A percentile compares a stretch with the other conserved stretches of the same genome.
Evolutionary conservation across 2,888 invertebrate species (phyloP).

Genomic region (Cheilosia vulpina): DNA sequence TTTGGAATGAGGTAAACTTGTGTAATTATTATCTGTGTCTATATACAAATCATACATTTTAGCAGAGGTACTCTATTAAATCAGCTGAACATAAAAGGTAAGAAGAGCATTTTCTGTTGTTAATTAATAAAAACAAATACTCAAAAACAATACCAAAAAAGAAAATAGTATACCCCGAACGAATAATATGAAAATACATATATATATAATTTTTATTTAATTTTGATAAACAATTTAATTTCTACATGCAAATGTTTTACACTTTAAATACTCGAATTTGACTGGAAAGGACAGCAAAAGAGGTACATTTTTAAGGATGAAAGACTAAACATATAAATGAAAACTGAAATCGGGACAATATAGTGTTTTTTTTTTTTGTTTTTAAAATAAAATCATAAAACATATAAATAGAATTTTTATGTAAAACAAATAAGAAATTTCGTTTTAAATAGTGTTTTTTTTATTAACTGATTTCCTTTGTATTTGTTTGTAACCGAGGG

Average conservation of each 20-base stretch:
- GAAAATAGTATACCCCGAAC: not conserved
- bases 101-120: conserved; percentile 5
- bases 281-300: conserved; percentile 10
- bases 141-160: not conserved
- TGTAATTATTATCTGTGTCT: conserved; percentile 73
- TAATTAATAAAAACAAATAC: not conserved
- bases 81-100: conserved; percentile 18
- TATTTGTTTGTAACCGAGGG: too few relatives aligned
- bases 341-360: conserved; percentile 72
- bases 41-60: conserved; percentile 63
- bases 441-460: not conserved
- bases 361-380: conserved; percentile 54
- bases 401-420: conserved; percentile 33
- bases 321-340: conserved; percentile 56
- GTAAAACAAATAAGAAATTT: not conserved
- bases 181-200: not conserved
- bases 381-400: conserved; percentile 40
- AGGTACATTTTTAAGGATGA: conserved; percentile 10
- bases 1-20: conserved; percentile 60
- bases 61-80: conserved; percentile 45
- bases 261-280: conserved; percentile 6
- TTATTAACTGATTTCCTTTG: not conserved
- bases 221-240: not conserved
- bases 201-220: not conserved
- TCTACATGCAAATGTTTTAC: not conserved